These are phyloP conservation scores for Oryzias dopingdopingensis DNA, from an alignment of 2,797 vertebrate genomes.

Conservation along the genomic window DNA sequence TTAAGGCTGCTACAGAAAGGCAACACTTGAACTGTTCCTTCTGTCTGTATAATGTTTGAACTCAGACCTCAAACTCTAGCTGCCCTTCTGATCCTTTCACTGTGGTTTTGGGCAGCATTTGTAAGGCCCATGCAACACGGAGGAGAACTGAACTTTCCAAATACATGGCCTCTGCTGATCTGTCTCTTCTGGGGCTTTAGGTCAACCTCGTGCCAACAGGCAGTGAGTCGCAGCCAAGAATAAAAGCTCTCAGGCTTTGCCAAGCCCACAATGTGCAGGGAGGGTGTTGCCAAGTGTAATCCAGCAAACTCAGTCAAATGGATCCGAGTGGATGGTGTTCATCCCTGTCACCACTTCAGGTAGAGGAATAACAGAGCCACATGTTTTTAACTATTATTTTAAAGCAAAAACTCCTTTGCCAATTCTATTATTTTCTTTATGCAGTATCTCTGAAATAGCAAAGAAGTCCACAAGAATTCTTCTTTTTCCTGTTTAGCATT, in stretches of 20 bases:
- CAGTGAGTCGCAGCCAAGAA: conserved; percentile 31
- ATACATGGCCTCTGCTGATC: conserved; percentile 39
- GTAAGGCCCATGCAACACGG: conserved; percentile 1
- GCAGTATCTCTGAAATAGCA: no score
- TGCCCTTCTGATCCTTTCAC: conserved; percentile 6
- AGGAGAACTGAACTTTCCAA: conserved; percentile 28
- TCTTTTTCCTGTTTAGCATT: no score
- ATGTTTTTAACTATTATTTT: no score
- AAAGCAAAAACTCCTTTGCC: no score
- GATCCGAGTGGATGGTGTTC: conserved; percentile 28
- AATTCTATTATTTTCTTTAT: no score
- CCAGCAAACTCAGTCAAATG: conserved; percentile 32
- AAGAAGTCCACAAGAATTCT: no score
- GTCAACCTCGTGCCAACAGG: conserved; percentile 30
- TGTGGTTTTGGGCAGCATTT: conserved; percentile 15
- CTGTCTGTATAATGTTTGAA: conserved; percentile 1
- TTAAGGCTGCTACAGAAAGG: not conserved
- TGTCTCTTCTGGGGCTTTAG: conserved; percentile 27
- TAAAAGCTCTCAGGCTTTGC: conserved; percentile 26
- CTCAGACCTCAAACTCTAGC: conserved; percentile 1
- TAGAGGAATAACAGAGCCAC: no score
- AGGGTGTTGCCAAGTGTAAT: conserved; percentile 40
- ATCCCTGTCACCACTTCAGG: conserved; percentile 9
- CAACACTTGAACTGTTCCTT: conserved; percentile 9
- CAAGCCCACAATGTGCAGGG: conserved; percentile 32